Percentiles rank a stretch among this genome's conserved stretches.
These are phyloP conservation scores for Cotesia glomerata DNA, from an alignment of 1,140 invertebrate genomes.

Conservation along the genomic window DNA sequence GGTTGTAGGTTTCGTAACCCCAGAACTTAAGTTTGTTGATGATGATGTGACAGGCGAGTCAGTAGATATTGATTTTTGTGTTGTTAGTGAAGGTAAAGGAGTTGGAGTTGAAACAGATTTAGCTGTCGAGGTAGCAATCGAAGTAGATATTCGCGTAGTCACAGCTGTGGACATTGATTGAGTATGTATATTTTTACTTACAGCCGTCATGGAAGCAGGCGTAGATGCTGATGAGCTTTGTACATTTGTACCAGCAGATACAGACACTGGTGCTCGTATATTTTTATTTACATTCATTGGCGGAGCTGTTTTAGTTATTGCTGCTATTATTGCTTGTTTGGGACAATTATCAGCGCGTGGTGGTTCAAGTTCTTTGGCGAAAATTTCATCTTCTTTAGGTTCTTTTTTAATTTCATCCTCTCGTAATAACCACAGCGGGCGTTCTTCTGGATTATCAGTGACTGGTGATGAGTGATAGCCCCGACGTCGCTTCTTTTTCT, in stretches of 20 bases:
- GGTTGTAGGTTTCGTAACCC: neutral
- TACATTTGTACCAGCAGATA: too few relatives aligned
- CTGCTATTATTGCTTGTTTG: neutral
- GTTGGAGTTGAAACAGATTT: neutral
- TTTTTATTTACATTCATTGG: too few relatives aligned
- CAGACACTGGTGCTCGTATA: too few relatives aligned
- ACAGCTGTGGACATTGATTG: neutral
- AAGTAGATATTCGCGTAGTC: neutral
- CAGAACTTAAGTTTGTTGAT: neutral
- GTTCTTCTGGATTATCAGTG: neutral
- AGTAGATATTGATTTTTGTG: neutral
- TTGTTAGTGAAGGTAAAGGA: neutral
- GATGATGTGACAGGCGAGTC: neutral
- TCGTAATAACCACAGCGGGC: constrained; percentile 34
- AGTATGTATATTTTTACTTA: neutral
- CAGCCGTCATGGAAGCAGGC: neutral
- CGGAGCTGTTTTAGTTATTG: neutral
- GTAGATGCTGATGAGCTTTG: too few relatives aligned
- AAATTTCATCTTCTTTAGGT: constrained; percentile 24
- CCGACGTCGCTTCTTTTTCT: constrained; percentile 34
- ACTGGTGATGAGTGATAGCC: constrained; percentile 3
- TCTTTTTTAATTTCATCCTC: constrained; percentile 58
- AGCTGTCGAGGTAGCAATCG: neutral
- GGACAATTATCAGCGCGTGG: too few relatives aligned
- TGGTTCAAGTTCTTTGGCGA: neutral